Evolutionary conservation across 2,113 vertebrate genomes (phyloP), one percentile per base, ranked within the genome.

Genomic region (Corydoras maculifer): DNA sequence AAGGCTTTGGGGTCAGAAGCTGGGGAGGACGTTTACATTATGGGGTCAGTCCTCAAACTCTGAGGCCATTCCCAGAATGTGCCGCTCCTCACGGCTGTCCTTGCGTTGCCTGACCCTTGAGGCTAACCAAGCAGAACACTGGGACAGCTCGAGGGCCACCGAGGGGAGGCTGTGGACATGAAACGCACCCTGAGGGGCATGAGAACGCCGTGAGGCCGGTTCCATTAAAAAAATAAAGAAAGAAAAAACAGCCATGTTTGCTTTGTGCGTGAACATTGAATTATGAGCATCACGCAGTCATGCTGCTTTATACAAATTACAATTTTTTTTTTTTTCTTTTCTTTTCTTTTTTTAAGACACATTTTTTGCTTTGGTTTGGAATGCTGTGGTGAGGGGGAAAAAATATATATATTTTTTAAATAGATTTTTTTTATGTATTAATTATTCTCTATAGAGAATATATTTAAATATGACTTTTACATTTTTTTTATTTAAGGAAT

Each of bases 121-220:
- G 78, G 66, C 71, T 70, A 63, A 69, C 30, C 82, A 68, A 55
- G 68, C 13, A 81, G 69, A 84, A 69, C 82, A 58, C 77, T 68
- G 35, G 0, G 5, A 0, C 3, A 25, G 75, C 69, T 1, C 60
- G 77, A 81, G 84, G 84, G 77, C 77, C 77, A 35, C 55, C 58
- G 49, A 3, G 1, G 54, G 65, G 78, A 88, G 83, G 76, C 80
- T 84, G 65, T 0, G 79, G 85, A 89, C 87, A 89, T 72, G 81
- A 82, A 80, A 81, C 62, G 54, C 74, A 74, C 67, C 75, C 75
- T 69, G 68, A 72, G 84, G 63, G 78, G 77, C 88, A 79, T 91
- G 91, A 88, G 90, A 93, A 91, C 49, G 25, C 51, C 63, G n/a
- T 58, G 0, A 8, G 78, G 67, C 58, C 57, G 63, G 53, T 15